A percentile compares a stretch with the other conserved stretches of the same genome.
These are phyloP conservation scores for Molossus molossus DNA, from an alignment of 2,797 vertebrate genomes.

Conservation along the genomic window DNA sequence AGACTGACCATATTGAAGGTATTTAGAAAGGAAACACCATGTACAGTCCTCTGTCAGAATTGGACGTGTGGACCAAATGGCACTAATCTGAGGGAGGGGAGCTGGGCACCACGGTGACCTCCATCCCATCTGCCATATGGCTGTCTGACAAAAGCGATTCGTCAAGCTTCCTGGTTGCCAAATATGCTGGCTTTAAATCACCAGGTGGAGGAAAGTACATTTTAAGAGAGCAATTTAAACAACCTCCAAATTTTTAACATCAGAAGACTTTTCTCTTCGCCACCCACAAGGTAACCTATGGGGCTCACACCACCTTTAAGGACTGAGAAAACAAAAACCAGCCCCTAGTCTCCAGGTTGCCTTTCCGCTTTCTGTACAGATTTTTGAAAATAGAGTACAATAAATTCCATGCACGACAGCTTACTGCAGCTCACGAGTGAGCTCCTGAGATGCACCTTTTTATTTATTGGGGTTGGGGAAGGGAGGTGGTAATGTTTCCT, in stretches of 20 bases:
- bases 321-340: constrained; percentile 58
- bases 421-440: constrained; percentile 81
- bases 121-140: constrained; percentile 67
- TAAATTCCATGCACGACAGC: constrained; percentile 79
- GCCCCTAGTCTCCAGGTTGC: constrained; percentile 21
- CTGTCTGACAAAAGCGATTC: constrained; percentile 71
- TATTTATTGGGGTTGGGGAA: constrained; percentile 81
- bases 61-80: background rate
- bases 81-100: background rate
- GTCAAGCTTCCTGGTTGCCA: constrained; percentile 70
- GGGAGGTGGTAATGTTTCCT: constrained; percentile 84
- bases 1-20: constrained; percentile 49
- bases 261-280: background rate
- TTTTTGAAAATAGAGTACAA: constrained; percentile 80
- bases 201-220: constrained; percentile 7
- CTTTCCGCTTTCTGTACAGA: constrained; percentile 80
- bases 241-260: constrained; percentile 57
- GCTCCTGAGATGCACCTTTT: constrained; percentile 84
- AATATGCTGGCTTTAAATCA: constrained; percentile 55
- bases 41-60: constrained; percentile 10
- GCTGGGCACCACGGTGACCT: constrained; percentile 54
- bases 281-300: background rate
- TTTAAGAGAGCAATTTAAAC: constrained; percentile 67
- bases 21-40: constrained; percentile 52
- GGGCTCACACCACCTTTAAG: background rate